A percentile compares a stretch with the other conserved stretches of the same genome.
phyloP scores from a whole-genome alignment of 2,888 invertebrate genomes.

The Conomelus anceps region DNA sequence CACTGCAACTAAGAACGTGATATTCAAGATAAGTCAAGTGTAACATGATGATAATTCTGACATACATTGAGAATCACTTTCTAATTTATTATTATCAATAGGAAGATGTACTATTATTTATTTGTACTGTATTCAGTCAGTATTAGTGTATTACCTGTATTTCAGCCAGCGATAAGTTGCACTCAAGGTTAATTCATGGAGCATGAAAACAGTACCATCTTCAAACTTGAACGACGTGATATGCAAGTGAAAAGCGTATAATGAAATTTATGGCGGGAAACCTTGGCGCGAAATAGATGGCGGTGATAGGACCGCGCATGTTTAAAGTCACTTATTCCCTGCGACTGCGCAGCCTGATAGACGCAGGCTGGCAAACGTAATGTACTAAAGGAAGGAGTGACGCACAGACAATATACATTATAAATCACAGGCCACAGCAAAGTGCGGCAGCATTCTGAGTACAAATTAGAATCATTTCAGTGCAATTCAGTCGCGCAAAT shows the following conservation, averaged over 20 bases:
- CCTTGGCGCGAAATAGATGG: neutral
- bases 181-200: neutral
- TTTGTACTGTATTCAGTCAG: no score
- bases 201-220: neutral
- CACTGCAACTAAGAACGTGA: no score
- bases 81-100: no score
- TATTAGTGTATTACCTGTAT: no score
- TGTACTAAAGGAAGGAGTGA: neutral
- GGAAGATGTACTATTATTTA: no score
- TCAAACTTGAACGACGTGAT: neutral
- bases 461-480: slow-evolving; percentile 12
- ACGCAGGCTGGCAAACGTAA: no score
- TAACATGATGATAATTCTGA: no score
- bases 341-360: neutral
- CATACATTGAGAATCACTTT: no score
- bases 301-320: neutral
- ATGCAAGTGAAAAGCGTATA: neutral
- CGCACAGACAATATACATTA: slow-evolving; percentile 6
- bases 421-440: neutral
- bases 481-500: neutral
- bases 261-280: neutral
- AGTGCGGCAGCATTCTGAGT: neutral
- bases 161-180: neutral
- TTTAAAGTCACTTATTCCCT: neutral
- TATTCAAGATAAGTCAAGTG: no score